Evolutionary conservation across 2,113 vertebrate species (phyloP).

Genomic region (Ictidomys tridecemlineatus): DNA sequence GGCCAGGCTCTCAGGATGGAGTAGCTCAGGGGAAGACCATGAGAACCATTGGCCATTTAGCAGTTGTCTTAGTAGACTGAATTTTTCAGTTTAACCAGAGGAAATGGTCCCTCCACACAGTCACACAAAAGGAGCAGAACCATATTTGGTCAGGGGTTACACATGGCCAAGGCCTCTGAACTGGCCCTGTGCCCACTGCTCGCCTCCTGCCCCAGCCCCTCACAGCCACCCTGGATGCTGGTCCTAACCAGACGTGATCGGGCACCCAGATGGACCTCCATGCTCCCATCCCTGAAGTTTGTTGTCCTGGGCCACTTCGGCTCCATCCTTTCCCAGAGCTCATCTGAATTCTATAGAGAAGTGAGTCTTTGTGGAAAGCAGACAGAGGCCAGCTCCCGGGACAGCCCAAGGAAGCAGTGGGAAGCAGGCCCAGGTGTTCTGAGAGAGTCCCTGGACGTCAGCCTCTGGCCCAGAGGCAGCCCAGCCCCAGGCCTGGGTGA

Average conservation of each 20-base stretch:
- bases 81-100: background rate
- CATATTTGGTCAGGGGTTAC: rapidly evolving
- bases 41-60: background rate
- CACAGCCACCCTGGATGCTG: background rate
- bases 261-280: too few relatives aligned
- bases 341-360: rapidly evolving
- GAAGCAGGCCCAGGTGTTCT: background rate
- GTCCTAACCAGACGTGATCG: background rate
- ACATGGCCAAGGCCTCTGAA: rapidly evolving
- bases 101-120: background rate
- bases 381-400: rapidly evolving
- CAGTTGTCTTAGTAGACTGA: background rate
- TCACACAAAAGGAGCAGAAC: background rate
- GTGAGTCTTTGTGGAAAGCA: rapidly evolving
- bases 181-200: background rate
- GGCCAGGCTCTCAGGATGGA: background rate
- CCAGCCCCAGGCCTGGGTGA: background rate
- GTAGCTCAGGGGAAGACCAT: background rate
- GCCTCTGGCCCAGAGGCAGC: too few relatives aligned
- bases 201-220: rapidly evolving
- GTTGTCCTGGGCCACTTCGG: background rate
- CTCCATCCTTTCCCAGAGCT: rapidly evolving
- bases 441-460: background rate
- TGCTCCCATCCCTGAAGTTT: background rate
- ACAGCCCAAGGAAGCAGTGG: rapidly evolving